A percentile compares a stretch with the other conserved stretches of the same genome.
phyloP scores from a whole-genome alignment of 2,113 vertebrate genomes.

The Python bivittatus region DNA sequence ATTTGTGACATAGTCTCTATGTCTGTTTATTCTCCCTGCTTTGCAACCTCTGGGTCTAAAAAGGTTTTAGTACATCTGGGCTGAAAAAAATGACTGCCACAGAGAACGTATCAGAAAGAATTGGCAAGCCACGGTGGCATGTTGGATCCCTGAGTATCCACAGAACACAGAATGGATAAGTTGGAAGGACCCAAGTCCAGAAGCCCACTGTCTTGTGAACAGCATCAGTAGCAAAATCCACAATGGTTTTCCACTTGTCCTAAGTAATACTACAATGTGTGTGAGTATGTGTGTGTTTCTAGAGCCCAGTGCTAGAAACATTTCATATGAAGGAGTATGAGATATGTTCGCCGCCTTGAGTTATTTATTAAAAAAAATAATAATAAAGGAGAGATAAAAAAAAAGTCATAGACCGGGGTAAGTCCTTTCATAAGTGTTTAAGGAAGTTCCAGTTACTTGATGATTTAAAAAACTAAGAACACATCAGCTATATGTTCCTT shows the following conservation, averaged over 20 bases:
- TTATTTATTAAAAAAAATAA: too few relatives aligned
- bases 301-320: too few relatives aligned
- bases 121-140: not conserved
- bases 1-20: not conserved
- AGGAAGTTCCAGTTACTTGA: not conserved
- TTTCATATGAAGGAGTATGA: too few relatives aligned
- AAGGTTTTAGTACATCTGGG: not conserved
- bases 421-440: not conserved
- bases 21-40: not conserved
- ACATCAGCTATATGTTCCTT: slow-evolving; percentile 44
- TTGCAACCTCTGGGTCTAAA: not conserved
- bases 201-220: not conserved
- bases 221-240: not conserved
- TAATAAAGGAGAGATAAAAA: too few relatives aligned
- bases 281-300: not conserved
- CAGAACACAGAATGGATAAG: not conserved
- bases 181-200: not conserved
- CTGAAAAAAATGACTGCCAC: not conserved
- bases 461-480: not conserved
- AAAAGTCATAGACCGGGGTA: not conserved
- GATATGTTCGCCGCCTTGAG: too few relatives aligned
- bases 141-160: not conserved
- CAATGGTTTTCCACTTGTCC: not conserved
- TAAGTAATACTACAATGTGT: not conserved
- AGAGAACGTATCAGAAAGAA: not conserved